phyloP scores from a whole-genome alignment of 1,140 invertebrate species.

The Drosophila truncata region DNA sequence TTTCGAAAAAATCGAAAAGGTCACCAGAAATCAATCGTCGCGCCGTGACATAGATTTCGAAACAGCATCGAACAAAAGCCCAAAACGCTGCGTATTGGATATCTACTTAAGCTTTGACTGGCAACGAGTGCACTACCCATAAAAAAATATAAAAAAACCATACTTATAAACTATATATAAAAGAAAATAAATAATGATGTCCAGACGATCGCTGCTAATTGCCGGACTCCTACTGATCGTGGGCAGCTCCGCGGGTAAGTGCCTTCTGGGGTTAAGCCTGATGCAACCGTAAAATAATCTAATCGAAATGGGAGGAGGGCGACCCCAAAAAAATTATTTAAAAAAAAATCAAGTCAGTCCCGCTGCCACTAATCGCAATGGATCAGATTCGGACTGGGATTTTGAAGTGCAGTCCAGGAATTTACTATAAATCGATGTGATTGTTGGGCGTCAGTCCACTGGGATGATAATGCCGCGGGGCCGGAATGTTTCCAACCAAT shows the following conservation, averaged over 20 bases:
- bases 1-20: slow-evolving; percentile 38
- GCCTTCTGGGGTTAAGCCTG: slow-evolving; percentile 41
- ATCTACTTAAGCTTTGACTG: slow-evolving; percentile 19
- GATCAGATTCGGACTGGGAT: slow-evolving; percentile 66
- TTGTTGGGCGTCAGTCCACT: slow-evolving; percentile 53
- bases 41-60: slow-evolving; percentile 58
- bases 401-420: slow-evolving; percentile 41
- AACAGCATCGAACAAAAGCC: slow-evolving; percentile 17
- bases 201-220: slow-evolving; percentile 37
- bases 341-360: slow-evolving; percentile 7
- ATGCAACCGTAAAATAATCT: slow-evolving; percentile 57
- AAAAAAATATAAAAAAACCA: background rate
- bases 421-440: slow-evolving; percentile 69
- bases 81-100: slow-evolving; percentile 20
- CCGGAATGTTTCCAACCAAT: slow-evolving; percentile 37
- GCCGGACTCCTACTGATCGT: slow-evolving; percentile 45
- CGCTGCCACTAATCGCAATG: slow-evolving; percentile 45
- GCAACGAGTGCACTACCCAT: slow-evolving; percentile 18
- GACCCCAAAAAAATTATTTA: slow-evolving; percentile 23
- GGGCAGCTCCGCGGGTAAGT: slow-evolving; percentile 61
- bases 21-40: slow-evolving; percentile 60
- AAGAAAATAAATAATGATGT: slow-evolving; percentile 32
- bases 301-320: slow-evolving; percentile 44
- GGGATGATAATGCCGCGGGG: slow-evolving; percentile 28
- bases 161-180: background rate